Evolutionary conservation across 2,888 invertebrate genomes (phyloP).

Genomic region (Atrina japonica): DNA sequence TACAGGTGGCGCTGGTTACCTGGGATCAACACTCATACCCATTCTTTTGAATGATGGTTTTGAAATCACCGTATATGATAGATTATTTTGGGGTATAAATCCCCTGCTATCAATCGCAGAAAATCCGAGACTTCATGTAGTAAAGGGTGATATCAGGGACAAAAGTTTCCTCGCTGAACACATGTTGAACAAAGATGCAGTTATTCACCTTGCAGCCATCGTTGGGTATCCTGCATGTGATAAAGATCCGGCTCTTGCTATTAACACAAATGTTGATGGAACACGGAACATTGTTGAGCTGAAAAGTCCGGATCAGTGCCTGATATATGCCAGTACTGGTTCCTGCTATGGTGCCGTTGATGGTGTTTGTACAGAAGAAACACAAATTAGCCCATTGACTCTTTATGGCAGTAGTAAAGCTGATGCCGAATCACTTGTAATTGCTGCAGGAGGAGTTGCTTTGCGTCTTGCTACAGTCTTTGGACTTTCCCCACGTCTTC

Average conservation of each 20-base stretch:
- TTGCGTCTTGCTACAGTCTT: constrained; percentile 79
- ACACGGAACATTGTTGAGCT: constrained; percentile 70
- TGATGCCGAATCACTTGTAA: constrained; percentile 72
- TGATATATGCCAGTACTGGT: constrained; percentile 79
- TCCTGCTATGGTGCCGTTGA: constrained; percentile 80
- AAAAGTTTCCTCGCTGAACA: constrained; percentile 61
- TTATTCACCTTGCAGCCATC: constrained; percentile 79
- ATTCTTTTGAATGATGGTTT: constrained; percentile 76
- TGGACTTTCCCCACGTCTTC: constrained; percentile 78
- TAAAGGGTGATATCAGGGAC: constrained; percentile 75
- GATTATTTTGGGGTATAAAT: constrained; percentile 76
- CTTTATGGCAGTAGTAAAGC: constrained; percentile 79
- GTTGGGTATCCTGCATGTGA: constrained; percentile 81
- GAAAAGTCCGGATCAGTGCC: constrained; percentile 70
- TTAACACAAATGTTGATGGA: constrained; percentile 74
- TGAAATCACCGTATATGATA: constrained; percentile 78
- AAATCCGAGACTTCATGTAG: constrained; percentile 61
- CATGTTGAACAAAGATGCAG: constrained; percentile 66
- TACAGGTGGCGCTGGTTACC: constrained; percentile 80
- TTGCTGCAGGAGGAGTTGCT: constrained; percentile 72
- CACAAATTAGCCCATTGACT: constrained; percentile 77
- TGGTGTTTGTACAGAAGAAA: constrained; percentile 78
- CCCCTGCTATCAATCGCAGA: constrained; percentile 70
- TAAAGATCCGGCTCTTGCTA: constrained; percentile 73
- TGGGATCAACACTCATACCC: constrained; percentile 79